Evolutionary conservation across 2,888 invertebrate genomes (phyloP).

Genomic region (Ecliptopera silaceata): DNA sequence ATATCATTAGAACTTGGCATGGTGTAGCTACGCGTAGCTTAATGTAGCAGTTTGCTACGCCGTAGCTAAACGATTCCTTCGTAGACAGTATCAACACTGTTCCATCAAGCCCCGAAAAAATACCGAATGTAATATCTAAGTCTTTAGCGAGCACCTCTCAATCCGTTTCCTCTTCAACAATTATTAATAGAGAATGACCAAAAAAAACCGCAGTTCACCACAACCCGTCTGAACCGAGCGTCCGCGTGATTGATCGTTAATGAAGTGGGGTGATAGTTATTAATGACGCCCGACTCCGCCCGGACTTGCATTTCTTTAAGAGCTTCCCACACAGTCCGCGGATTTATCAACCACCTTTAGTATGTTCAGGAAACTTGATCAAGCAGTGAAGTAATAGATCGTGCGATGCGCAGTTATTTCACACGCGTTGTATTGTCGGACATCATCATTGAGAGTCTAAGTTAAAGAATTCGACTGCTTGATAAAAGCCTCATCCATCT

Average conservation of each 20-base stretch:
- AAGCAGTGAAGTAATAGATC: too few species aligned
- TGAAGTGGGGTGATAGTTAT: constrained; percentile 80
- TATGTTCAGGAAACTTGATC: too few species aligned
- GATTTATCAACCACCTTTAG: too few species aligned
- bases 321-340: too few species aligned
- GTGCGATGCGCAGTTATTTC: too few species aligned
- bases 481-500: too few species aligned
- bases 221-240: constrained; percentile 55
- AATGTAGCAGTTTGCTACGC: constrained; percentile 12
- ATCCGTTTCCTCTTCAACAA: constrained; percentile 22
- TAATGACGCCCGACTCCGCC: constrained; percentile 73
- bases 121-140: not conserved
- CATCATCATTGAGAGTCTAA: too few species aligned
- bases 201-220: constrained; percentile 40
- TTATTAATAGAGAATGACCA: constrained; percentile 30
- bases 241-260: constrained; percentile 79
- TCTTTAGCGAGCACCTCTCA: not conserved
- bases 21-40: not conserved
- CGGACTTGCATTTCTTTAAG: constrained; percentile 56
- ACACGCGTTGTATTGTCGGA: too few species aligned
- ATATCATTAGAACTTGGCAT: too few species aligned
- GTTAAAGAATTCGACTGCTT: too few species aligned
- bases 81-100: too few species aligned
- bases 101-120: not conserved
- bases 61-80: not conserved